Conservation (phyloP, 64 coral and sea anemone genomes). For the Actinia tenebrosa region DNA sequence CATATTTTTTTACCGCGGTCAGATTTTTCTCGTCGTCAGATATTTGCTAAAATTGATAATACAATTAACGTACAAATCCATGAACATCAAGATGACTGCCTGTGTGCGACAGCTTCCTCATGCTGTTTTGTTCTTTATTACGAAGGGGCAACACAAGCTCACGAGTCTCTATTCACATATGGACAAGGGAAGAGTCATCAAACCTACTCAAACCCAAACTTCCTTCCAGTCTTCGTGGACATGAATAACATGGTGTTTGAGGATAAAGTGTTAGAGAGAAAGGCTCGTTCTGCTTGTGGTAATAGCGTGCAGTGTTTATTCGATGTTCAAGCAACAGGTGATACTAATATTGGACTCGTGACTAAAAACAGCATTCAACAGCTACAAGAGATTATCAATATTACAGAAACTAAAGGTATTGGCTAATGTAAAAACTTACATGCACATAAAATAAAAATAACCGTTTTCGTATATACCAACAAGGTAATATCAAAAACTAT, state of each 20-base stretch:
- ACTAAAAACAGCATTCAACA: slow-evolving; percentile 44
- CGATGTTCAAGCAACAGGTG: slow-evolving; percentile 55
- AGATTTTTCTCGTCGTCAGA: too few relatives aligned
- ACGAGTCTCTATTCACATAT: slow-evolving; percentile 62
- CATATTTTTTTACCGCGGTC: too few relatives aligned
- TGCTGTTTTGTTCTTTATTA: background rate
- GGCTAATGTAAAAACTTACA: too few relatives aligned
- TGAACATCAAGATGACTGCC: background rate
- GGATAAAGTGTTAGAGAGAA: slow-evolving; percentile 19
- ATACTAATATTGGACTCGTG: slow-evolving; percentile 48
- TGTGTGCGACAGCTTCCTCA: background rate
- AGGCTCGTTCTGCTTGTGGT: slow-evolving; percentile 47
- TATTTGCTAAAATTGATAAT: too few relatives aligned
- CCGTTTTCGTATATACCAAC: too few relatives aligned
- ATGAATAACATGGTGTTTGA: slow-evolving; percentile 35
- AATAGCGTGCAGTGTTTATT: slow-evolving; percentile 57
- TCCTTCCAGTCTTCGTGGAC: slow-evolving; percentile 44
- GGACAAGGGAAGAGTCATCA: slow-evolving; percentile 30
- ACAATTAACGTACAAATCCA: background rate
- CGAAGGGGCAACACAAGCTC: slow-evolving; percentile 41
- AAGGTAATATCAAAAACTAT: too few relatives aligned
- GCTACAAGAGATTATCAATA: slow-evolving; percentile 32
- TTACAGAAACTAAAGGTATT: slow-evolving; percentile 33
- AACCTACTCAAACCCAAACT: slow-evolving; percentile 35
- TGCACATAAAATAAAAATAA: too few relatives aligned